Evolutionary conservation across 2,888 invertebrate genomes (phyloP).

Genomic region (Actias luna): DNA sequence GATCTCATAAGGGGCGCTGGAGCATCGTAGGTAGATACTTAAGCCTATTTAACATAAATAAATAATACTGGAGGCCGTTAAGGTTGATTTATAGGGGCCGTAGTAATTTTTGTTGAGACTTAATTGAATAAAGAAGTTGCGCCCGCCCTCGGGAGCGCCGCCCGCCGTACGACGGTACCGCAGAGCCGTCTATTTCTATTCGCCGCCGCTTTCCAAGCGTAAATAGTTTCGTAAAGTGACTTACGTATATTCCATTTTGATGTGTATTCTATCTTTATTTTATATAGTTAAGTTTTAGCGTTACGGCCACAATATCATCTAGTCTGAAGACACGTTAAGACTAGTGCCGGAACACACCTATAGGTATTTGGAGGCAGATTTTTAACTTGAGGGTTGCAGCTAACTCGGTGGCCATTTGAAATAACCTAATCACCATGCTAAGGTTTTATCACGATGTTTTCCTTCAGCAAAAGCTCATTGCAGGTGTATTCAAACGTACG

Average conservation of each 20-base stretch:
- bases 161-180: not conserved
- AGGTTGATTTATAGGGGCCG: constrained; percentile 58
- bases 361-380: too few relatives aligned
- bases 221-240: not conserved
- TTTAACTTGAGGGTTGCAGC: too few relatives aligned
- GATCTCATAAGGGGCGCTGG: constrained; percentile 40
- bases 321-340: too few relatives aligned
- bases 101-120: constrained; percentile 62
- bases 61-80: constrained; percentile 64
- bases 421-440: too few relatives aligned
- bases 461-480: too few relatives aligned
- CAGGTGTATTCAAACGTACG: too few relatives aligned
- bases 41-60: constrained; percentile 69
- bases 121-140: constrained; percentile 67
- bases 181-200: not conserved
- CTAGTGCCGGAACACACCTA: too few relatives aligned
- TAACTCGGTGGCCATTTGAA: too few relatives aligned
- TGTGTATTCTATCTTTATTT: too few relatives aligned
- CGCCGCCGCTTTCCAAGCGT: not conserved
- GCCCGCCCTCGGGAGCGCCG: constrained; percentile 9
- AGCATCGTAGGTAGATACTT: constrained; percentile 46
- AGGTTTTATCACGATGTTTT: too few relatives aligned
- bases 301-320: too few relatives aligned
- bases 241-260: not conserved
- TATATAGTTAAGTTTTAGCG: too few relatives aligned